These are phyloP conservation scores for Phataginus tricuspis DNA, from an alignment of 2,797 vertebrate species.

Conservation along the genomic window DNA sequence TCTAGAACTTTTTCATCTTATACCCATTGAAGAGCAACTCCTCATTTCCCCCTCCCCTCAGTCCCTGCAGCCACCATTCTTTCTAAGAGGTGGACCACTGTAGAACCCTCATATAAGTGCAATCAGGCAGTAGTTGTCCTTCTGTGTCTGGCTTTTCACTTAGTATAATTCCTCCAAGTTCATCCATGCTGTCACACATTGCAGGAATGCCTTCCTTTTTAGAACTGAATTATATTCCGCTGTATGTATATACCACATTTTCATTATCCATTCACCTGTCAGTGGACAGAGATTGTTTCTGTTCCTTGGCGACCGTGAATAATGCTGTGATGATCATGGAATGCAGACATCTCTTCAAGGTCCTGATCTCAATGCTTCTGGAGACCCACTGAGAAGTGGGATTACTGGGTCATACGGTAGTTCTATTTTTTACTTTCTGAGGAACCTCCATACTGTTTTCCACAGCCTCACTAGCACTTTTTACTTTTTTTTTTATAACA, in stretches of 20 bases:
- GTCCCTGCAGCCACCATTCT: background rate
- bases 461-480: background rate
- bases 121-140: background rate
- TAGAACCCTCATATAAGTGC: background rate
- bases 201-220: background rate
- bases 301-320: background rate
- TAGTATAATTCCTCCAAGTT: background rate
- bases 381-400: background rate
- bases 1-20: background rate
- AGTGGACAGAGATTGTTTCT: background rate
- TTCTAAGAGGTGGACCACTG: background rate
- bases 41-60: background rate
- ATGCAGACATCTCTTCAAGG: background rate
- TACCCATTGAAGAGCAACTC: background rate
- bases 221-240: background rate
- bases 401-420: background rate
- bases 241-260: background rate
- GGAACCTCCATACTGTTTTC: background rate
- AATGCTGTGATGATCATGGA: background rate
- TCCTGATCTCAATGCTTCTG: background rate
- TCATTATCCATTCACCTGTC: background rate
- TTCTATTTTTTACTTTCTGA: background rate
- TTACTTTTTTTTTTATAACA: background rate
- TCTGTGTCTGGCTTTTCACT: background rate
- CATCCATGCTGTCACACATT: background rate